phyloP scores from a whole-genome alignment of 2,888 invertebrate species.

The Vanessa cardui region DNA sequence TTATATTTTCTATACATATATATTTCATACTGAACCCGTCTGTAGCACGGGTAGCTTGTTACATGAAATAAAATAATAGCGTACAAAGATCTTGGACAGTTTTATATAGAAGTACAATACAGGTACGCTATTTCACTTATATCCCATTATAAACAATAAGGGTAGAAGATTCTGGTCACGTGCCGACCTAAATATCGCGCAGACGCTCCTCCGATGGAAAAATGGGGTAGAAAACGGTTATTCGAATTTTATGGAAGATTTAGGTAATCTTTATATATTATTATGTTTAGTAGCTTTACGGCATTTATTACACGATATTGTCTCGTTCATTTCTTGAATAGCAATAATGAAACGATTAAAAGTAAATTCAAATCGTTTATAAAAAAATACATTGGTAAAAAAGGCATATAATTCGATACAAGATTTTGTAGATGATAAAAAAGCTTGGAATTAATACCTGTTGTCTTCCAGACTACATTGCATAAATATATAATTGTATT shows the following conservation, averaged over 20 bases:
- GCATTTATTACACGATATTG: not conserved
- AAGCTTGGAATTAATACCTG: too few relatives aligned
- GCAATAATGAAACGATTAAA: too few relatives aligned
- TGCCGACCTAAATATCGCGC: constrained; percentile 63
- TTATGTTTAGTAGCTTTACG: constrained; percentile 6
- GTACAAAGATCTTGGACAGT: not conserved
- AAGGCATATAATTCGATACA: too few relatives aligned
- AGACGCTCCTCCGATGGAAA: constrained; percentile 46
- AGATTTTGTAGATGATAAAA: too few relatives aligned
- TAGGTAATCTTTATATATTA: constrained; percentile 23
- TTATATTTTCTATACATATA: too few relatives aligned
- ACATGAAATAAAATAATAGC: not conserved
- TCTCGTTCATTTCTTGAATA: too few relatives aligned
- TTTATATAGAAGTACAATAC: constrained; percentile 11
- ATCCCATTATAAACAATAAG: constrained; percentile 23
- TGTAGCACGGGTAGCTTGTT: too few relatives aligned
- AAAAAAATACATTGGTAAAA: too few relatives aligned
- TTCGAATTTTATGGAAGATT: constrained; percentile 24
- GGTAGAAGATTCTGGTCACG: constrained; percentile 54
- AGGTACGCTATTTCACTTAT: constrained; percentile 6
- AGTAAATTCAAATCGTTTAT: too few relatives aligned
- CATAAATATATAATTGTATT: too few relatives aligned
- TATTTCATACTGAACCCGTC: too few relatives aligned
- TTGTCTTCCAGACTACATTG: too few relatives aligned
- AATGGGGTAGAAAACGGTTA: constrained; percentile 30